Evolutionary conservation across 2,888 invertebrate genomes (phyloP), one percentile per base, ranked within the genome.

Genomic region (Melieria crassipennis): DNA sequence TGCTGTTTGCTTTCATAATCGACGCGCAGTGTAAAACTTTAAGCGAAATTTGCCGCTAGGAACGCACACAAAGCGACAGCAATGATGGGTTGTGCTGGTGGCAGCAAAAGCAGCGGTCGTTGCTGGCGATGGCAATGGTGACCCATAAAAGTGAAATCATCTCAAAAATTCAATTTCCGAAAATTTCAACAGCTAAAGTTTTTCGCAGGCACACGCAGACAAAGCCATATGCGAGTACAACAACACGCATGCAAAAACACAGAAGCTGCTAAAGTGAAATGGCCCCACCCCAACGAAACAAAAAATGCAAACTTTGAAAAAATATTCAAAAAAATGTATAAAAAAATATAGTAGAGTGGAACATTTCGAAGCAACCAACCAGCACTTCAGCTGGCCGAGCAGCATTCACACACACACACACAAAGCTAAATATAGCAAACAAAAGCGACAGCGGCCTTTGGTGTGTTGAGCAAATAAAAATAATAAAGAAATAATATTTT

Each of bases 81-180:
- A 1, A 60, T 43, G 60, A 30, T 30, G 30, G 30, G 30, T 30
- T 30, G 30, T 30, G 30, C 30, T 30, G 30, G 30, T 30, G 30
- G 30, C 30, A 30, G 16, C 16, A 16, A 16, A 1, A 16, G 16
- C 16, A 16, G 30, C 30, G 30, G 30, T 30, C 30, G 30, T 30
- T 30, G 30, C 30, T 30, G 30, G 30, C 30, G 30, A 30, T 30
- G 10, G 10, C 43, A 42, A 42, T 60, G 43, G 9, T 42, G 60
- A 43, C n/a, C 60, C n/a, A 43, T 43, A 42, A 16, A 60, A 11
- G 43, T 60, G 60, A 60, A 60, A 60, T 43, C 60, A 60, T n/a
- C 60, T 60, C 60, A 60, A 60, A 55, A 60, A 60, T 60, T 60
- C 60, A 60, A 60, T 60, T 60, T 60, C 60, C 60, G 60, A 60